Conservation (phyloP, 2,888 invertebrate species). For the Watsonalla binaria region DNA sequence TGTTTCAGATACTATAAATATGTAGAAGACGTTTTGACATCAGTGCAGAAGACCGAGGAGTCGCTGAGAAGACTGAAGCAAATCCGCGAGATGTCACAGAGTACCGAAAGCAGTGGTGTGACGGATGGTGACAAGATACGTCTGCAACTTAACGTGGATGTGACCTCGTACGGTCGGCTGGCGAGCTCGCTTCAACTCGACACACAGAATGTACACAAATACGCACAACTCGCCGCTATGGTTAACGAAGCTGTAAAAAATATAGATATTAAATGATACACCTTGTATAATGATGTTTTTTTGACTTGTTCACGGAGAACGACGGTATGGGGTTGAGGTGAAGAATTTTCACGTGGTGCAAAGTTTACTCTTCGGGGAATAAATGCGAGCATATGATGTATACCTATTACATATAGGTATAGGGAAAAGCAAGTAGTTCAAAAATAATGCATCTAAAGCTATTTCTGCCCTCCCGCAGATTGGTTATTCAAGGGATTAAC, state of each 20-base stretch:
- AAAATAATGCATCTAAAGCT: no score
- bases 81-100: constrained; percentile 80
- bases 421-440: no score
- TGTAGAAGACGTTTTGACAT: constrained; percentile 92
- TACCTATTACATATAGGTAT: no score
- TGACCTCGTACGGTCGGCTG: constrained; percentile 84
- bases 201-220: constrained; percentile 77
- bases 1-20: constrained; percentile 81
- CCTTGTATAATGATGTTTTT: constrained; percentile 42
- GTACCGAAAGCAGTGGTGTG: constrained; percentile 77
- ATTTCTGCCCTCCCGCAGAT: no score
- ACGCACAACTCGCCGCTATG: constrained; percentile 79
- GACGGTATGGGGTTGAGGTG: no score
- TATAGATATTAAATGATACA: constrained; percentile 77
- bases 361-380: no score
- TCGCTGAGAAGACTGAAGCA: constrained; percentile 93
- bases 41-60: constrained; percentile 97
- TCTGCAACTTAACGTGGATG: constrained; percentile 92
- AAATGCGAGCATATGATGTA: no score
- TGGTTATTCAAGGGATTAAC: no score
- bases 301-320: constrained; percentile 19
- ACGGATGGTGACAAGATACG: constrained; percentile 97
- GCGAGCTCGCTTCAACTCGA: constrained; percentile 76
- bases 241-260: constrained; percentile 81
- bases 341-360: no score